Percentiles rank a stretch among this genome's conserved stretches.
Conservation (phyloP, 2,113 vertebrate species). For the Macquaria ambigua region DNA sequence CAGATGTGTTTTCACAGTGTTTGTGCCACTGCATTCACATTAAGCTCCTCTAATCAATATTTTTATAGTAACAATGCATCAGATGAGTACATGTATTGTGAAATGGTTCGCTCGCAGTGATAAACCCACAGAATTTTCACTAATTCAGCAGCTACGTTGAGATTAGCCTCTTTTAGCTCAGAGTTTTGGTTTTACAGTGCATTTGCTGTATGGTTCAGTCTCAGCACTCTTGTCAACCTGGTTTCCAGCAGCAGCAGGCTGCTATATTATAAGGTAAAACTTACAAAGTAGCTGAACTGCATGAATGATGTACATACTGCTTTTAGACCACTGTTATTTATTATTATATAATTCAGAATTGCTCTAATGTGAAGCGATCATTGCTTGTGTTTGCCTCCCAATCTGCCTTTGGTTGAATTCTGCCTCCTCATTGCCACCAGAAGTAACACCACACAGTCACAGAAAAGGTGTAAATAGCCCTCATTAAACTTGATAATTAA, state of each 20-base stretch:
- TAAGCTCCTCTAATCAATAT: too few relatives aligned
- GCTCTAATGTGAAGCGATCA: conserved; percentile 12
- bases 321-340: neutral
- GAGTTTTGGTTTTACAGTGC: neutral
- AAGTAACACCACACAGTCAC: conserved; percentile 54
- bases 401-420: conserved; percentile 19
- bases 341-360: neutral
- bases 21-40: too few relatives aligned
- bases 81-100: neutral
- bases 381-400: conserved; percentile 11
- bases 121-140: neutral
- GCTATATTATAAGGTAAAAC: neutral
- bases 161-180: neutral
- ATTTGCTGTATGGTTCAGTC: neutral
- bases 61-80: too few relatives aligned
- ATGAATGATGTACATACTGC: neutral
- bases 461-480: conserved; percentile 51
- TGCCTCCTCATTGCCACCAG: conserved; percentile 28
- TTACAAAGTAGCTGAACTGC: neutral
- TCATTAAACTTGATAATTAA: conserved; percentile 64
- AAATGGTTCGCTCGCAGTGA: neutral
- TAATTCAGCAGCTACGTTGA: neutral
- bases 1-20: neutral
- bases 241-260: neutral
- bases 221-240: neutral